phyloP scores from a whole-genome alignment of 64 coral and sea anemone species.

The Porites lutea region DNA sequence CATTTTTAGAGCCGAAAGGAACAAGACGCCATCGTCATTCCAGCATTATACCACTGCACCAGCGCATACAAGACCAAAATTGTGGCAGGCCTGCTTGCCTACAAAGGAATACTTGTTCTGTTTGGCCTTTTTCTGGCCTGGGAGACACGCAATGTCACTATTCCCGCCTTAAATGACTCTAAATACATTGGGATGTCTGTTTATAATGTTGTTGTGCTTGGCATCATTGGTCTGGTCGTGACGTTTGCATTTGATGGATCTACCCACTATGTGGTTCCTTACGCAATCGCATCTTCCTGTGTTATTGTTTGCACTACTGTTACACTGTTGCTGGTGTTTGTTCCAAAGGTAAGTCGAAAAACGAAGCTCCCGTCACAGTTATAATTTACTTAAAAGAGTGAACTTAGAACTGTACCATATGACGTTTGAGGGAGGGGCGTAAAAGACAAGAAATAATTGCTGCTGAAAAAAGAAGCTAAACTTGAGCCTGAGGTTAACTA shows the following conservation, averaged over 20 bases:
- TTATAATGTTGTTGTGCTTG: constrained; percentile 94
- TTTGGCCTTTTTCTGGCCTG: constrained; percentile 98
- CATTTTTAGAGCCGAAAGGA: constrained; percentile 29
- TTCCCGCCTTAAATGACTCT: constrained; percentile 93
- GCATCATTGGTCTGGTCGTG: constrained; percentile 69
- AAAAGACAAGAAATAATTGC: no score
- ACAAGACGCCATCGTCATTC: constrained; percentile 62
- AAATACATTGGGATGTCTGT: constrained; percentile 99
- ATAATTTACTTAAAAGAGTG: no score
- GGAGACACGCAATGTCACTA: constrained; percentile 95
- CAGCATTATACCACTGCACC: constrained; percentile 77
- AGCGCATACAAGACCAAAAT: constrained; percentile 78
- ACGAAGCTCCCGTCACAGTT: no score
- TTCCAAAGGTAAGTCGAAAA: constrained; percentile 78
- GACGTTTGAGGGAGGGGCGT: no score
- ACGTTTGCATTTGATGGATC: constrained; percentile 64
- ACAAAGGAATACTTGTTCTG: constrained; percentile 89
- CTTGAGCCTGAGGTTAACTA: no score
- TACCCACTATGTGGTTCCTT: constrained; percentile 51
- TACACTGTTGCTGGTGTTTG: constrained; percentile 92
- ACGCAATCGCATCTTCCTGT: constrained; percentile 79
- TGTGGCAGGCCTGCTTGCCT: constrained; percentile 47
- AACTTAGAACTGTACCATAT: no score
- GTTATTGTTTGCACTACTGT: constrained; percentile 87
- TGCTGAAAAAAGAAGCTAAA: no score